Base-by-base conservation (phyloP, 2,888 invertebrate species). In the Lucinisca nassula region DNA sequence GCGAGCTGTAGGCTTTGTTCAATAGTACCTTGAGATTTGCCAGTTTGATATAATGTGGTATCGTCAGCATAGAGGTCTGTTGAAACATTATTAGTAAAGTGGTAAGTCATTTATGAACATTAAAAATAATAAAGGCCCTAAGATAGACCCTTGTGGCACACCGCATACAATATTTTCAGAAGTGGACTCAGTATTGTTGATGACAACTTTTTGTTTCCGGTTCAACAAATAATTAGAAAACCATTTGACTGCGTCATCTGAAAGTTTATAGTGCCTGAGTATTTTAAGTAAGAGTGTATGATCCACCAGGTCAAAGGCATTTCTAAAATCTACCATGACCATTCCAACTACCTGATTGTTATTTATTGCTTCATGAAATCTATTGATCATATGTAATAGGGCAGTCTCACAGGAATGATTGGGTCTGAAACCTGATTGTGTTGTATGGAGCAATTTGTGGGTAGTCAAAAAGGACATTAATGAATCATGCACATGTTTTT, bases 261-360 rank as follows among this genome's bases (percentile, higher is more conserved):
- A 61, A 21, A 61, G 24, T n/a, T 61, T 61, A 27, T 61, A 61
- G 21, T 61, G 61, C 61, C 32, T 30, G 30, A 61, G 61, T 27
- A 27, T 61, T 61, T 61, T 61, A 61, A 61, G 61, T 21, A 61
- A 30, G 61, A 61, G 61, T 61, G 61, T 61, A 61, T 61, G 61
- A 30, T 61, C 61, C 24, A 61, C 61, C 30, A 61, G 30, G 30
- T 61, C 61, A 30, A 61, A 61, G 61, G 61, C 61, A 6, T 61
- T 61, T 21, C 61, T 61, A 30, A 61, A 61, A 61, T 61, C 61
- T 8, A 61, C 61, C 61, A 55, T 55, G n/a, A 55, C 55, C 55
- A n/a, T 55, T 14, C 55, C 55, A 55, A 55, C 21, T 17, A 55
- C 21, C 21, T 55, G 55, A 55, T 21, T 21, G 4, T 55, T n/a